Evolutionary conservation across 2,888 invertebrate species (phyloP).

Genomic region (Nebria salina): DNA sequence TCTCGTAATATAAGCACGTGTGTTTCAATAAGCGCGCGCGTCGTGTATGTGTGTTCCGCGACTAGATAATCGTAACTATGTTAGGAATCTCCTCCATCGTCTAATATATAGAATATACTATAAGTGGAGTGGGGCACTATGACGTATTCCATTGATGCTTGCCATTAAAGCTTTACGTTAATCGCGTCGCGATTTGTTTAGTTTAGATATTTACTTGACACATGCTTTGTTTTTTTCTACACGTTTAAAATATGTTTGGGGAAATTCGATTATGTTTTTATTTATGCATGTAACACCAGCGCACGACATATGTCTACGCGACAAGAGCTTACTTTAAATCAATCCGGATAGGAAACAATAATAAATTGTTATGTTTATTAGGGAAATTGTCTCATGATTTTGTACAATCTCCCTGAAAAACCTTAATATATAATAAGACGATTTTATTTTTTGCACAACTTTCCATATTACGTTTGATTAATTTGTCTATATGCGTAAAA

Average conservation of each 20-base stretch:
- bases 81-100: conserved; percentile 26
- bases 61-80: conserved; percentile 35
- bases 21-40: conserved; percentile 18
- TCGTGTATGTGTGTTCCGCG: conserved; percentile 32
- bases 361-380: neutral
- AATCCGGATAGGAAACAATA: neutral
- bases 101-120: conserved; percentile 1
- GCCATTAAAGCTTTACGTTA: neutral
- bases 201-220: conserved; percentile 3
- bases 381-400: neutral
- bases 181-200: neutral
- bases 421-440: neutral
- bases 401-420: neutral
- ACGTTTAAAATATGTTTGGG: neutral
- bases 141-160: neutral
- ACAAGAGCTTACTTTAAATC: neutral
- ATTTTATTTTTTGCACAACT: neutral
- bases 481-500: neutral
- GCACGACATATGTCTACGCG: neutral
- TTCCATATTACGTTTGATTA: neutral
- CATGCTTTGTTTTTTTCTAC: conserved; percentile 6
- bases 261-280: neutral
- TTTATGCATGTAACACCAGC: neutral
- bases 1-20: conserved; percentile 5
- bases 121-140: conserved; percentile 1